Evolutionary conservation across 2,888 invertebrate genomes (phyloP), one percentile per base, ranked within the genome.

Genomic region (Patella pellucida): DNA sequence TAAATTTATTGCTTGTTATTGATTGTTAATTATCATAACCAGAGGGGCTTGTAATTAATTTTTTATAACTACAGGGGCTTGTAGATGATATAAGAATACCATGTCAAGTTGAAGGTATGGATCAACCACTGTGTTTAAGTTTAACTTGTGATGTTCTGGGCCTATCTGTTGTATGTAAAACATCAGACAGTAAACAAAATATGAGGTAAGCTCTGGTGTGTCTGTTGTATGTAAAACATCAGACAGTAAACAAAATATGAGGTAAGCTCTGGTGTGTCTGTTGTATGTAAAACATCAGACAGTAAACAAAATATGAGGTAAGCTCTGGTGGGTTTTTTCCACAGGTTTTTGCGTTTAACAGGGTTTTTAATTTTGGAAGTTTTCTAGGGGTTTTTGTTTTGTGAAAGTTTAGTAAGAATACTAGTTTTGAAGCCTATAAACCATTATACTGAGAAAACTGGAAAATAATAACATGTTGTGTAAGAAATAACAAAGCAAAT

Each of bases 61-160:
- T 72, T 52, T 68, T 52, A 73, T 52, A 23, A 70, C 77, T 76
- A 19, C 78, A 90, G 89, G 85, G 86, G 51, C 84, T 84, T 19
- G 84, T 87, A 68, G 82, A 83, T 69, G 89, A 89, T 68, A 75
- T 90, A 52, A 73, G 84, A n/a, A 75, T 90, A 14, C 88, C 89
- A 12, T 90, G 90, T 80, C 73, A 78, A 68, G 80, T 91, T 15
- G 85, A 83, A n/a, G 90, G 89, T 0, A 87, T 89, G 81, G 84
- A 84, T 11, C 78, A 81, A 12, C 87, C 88, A 3, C 79, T 90
- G 51, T 85, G 81, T 69, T 77, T 90, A 51, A 84, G 85, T 31
- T 69, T 91, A 19, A 83, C 76, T 74, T 87, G 87, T 82, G 80
- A 84, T 51, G 88, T 88, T 16, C 83, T 84, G 71, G 89, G 89